Conservation (phyloP, 2,888 invertebrate genomes). For the Thymelicus acteon region DNA sequence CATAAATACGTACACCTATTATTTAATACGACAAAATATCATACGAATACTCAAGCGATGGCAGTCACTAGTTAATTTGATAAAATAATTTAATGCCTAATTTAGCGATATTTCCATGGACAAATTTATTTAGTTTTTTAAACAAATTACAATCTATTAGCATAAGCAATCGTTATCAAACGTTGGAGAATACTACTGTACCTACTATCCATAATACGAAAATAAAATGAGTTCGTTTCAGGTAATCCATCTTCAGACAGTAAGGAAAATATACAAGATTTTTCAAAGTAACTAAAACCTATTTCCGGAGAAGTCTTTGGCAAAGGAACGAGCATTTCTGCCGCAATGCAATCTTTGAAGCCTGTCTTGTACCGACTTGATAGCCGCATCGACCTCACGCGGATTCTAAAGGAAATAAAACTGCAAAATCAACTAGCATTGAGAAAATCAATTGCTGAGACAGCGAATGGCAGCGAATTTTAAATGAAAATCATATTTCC, state of each 20-base stretch:
- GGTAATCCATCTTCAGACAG: not conserved
- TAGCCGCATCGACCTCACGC: slow-evolving; percentile 3
- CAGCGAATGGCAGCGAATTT: slow-evolving; percentile 5
- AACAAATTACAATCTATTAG: too few species aligned
- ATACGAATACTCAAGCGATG: too few species aligned
- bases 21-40: too few species aligned
- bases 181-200: too few species aligned
- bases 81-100: too few species aligned
- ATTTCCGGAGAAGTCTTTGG: not conserved
- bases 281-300: slow-evolving; percentile 4
- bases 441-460: slow-evolving; percentile 17
- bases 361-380: slow-evolving; percentile 20
- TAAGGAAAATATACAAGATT: not conserved
- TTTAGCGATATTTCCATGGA: too few species aligned
- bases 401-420: slow-evolving; percentile 17
- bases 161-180: too few species aligned
- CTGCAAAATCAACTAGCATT: slow-evolving; percentile 15
- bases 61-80: too few species aligned
- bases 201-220: too few species aligned
- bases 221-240: too few species aligned
- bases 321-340: not conserved
- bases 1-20: too few species aligned
- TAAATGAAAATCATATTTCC: slow-evolving; percentile 6
- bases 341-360: slow-evolving; percentile 18
- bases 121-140: too few species aligned